Conservation (phyloP, 2,888 invertebrate species). For the Catocala nupta region DNA sequence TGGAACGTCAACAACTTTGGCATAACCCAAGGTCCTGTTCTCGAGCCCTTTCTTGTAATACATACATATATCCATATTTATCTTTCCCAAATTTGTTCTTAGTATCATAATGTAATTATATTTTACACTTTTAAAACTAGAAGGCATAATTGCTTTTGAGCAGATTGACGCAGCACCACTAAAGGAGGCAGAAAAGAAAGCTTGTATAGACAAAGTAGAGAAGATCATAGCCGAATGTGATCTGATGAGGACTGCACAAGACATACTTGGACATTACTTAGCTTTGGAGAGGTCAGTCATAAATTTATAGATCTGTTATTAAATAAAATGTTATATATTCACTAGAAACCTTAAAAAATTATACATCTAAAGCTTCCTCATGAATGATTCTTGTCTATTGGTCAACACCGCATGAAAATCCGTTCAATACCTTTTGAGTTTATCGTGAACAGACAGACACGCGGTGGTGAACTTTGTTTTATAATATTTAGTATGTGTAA, state of each 20-base stretch:
- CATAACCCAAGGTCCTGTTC: constrained; percentile 5
- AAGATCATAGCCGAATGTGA: constrained; percentile 90
- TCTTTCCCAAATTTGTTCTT: too few species aligned
- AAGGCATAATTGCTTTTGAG: background rate
- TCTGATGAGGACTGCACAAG: constrained; percentile 92
- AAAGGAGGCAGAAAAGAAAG: constrained; percentile 57
- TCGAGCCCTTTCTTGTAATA: background rate
- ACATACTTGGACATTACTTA: constrained; percentile 95
- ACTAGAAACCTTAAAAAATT: too few species aligned
- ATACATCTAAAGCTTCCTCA: background rate
- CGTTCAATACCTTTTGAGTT: background rate
- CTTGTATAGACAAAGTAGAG: constrained; percentile 77
- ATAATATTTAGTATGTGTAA: too few species aligned
- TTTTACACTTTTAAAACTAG: background rate
- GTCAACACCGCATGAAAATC: too few species aligned
- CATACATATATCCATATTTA: too few species aligned
- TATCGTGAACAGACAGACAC: too few species aligned
- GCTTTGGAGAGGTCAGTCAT: constrained; percentile 91
- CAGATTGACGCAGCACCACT: constrained; percentile 66
- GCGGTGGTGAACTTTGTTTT: too few species aligned
- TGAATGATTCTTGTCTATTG: too few species aligned
- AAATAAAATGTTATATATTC: too few species aligned
- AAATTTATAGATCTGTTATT: too few species aligned
- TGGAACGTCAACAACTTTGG: background rate
- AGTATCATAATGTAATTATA: too few species aligned